Evolutionary conservation across 2,797 vertebrate species (phyloP), one percentile per base, ranked within the genome.

Genomic region (Enteromius thamalakanensis): DNA sequence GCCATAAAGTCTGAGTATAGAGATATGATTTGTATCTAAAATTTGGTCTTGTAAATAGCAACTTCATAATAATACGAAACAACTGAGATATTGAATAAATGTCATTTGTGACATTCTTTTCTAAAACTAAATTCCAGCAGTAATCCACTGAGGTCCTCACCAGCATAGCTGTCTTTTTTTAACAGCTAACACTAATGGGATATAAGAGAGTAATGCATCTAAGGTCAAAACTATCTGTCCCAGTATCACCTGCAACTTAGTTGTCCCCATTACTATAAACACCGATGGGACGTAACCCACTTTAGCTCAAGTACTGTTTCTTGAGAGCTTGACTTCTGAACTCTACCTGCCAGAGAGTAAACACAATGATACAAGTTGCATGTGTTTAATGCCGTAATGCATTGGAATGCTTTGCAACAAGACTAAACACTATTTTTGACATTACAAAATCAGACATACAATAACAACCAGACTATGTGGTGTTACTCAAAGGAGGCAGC

Each of bases 201-300:
- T 47, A 67, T 67, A 23, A 81, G 55, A 49, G 26, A 67, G 34
- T 55, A 76, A 42, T 15, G 60, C 62, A 53, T 82, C 34, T 55
- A 11, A 82, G 74, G 72, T 69, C 81, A 76, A 76, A 83, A 67
- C 49, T 37, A 76, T 82, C n/a, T 58, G 37, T 83, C 49, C 32
- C 34, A 77, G 47, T 45, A 83, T 69, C 62, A 32, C 29, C 32
- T 74, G 42, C 11, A 64, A 51, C 34, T 70, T 49, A 23, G 15
- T 15, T 70, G 29, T 81, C 55, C 53, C 26, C 42, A 69, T 42
- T 77, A 34, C 67, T 65, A 51, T 69, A 70, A 62, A 58, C 55
- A 53, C 55, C 2, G 9, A 29, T 17, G 55, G 47, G 71, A 82
- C 34, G 6, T 49, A 49, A 64, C 71, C 72, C 80, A 77, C 40